Conservation (phyloP, 2,888 invertebrate species). For the Aspidapion aeneum region DNA sequence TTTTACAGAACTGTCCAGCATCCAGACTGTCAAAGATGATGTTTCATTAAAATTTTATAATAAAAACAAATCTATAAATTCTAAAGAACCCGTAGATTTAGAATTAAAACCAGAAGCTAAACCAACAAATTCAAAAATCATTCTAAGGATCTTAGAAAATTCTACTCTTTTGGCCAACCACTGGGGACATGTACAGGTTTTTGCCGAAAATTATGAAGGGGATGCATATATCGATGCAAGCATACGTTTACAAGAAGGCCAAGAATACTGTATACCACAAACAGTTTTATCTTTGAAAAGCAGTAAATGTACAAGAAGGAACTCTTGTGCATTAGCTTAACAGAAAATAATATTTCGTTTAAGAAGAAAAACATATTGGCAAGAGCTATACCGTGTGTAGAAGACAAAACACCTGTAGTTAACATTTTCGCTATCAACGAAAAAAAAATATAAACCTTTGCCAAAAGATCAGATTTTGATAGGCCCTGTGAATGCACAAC, state of each 20-base stretch:
- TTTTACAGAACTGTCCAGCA: slow-evolving; percentile 24
- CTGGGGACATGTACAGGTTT: slow-evolving; percentile 13
- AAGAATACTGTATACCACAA: slow-evolving; percentile 9
- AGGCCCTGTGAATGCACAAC: slow-evolving; percentile 3
- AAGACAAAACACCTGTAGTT: slow-evolving; percentile 1
- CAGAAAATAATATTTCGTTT: slow-evolving; percentile 5
- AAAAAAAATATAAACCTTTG: not conserved
- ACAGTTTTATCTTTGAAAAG: slow-evolving; percentile 1
- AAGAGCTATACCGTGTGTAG: slow-evolving; percentile 20
- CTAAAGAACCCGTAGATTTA: not conserved
- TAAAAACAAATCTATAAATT: not conserved
- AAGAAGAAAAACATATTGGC: slow-evolving; percentile 4
- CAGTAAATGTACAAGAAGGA: not conserved
- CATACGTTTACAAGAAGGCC: slow-evolving; percentile 4
- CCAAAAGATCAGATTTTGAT: slow-evolving; percentile 2
- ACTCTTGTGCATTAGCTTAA: slow-evolving; percentile 3
- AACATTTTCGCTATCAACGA: not conserved
- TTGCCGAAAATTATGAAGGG: slow-evolving; percentile 6
- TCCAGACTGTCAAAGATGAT: slow-evolving; percentile 24
- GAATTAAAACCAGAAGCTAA: not conserved
- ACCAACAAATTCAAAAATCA: slow-evolving; percentile 2
- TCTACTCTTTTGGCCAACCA: slow-evolving; percentile 1
- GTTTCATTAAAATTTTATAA: slow-evolving; percentile 17
- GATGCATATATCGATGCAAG: slow-evolving; percentile 1
- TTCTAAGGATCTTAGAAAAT: not conserved